phyloP scores from a whole-genome alignment of 2,888 invertebrate species.

The Mamestra brassicae region DNA sequence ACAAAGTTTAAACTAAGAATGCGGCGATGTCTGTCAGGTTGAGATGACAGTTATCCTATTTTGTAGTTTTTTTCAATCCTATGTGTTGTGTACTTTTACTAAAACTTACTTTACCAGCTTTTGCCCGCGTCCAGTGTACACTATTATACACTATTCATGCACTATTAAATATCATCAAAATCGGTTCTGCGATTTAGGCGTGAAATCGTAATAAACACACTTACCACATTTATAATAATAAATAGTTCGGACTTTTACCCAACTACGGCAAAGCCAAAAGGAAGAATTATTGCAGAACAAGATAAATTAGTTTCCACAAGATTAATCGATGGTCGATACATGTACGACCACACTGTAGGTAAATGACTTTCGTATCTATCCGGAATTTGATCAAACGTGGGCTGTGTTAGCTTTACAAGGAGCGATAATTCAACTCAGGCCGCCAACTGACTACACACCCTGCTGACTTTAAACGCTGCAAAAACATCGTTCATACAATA shows the following conservation, averaged over 20 bases:
- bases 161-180: too few relatives aligned
- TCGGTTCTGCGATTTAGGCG: too few relatives aligned
- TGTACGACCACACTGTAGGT: background rate
- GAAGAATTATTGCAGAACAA: too few relatives aligned
- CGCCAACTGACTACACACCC: background rate
- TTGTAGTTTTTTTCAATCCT: background rate
- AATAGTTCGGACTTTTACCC: too few relatives aligned
- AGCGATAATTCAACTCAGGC: conserved; percentile 22
- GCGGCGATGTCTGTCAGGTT: background rate
- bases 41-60: background rate
- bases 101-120: background rate
- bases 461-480: background rate
- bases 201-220: too few relatives aligned
- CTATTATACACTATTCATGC: too few relatives aligned
- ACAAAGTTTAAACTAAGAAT: background rate
- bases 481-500: conserved; percentile 13
- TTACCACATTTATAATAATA: too few relatives aligned
- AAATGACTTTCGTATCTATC: conserved; percentile 1
- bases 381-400: conserved; percentile 15
- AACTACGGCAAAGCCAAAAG: too few relatives aligned
- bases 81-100: too few relatives aligned
- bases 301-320: too few relatives aligned
- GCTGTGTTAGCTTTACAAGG: conserved; percentile 3
- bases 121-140: too few relatives aligned
- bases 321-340: too few relatives aligned